A percentile compares a stretch with the other conserved stretches of the same genome.
Conservation (phyloP, 64 coral and sea anemone genomes). For the Stichodactyla mertensii region DNA sequence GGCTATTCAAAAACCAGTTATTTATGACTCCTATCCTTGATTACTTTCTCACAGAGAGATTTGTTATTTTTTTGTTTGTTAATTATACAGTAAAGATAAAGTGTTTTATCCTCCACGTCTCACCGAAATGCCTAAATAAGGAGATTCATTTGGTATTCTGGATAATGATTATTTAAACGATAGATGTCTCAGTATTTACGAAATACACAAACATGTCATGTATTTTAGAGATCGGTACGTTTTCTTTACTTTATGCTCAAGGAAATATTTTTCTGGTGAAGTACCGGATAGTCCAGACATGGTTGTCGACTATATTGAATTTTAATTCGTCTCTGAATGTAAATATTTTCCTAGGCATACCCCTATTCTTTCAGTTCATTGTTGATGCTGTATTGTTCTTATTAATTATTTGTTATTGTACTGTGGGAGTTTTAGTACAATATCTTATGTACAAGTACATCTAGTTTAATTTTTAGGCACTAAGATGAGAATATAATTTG, state of each 20-base stretch:
- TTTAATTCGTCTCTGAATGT: neutral
- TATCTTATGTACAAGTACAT: too few relatives aligned
- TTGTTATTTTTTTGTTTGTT: conserved; percentile 6
- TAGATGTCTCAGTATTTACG: neutral
- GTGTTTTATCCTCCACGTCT: neutral
- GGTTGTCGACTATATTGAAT: neutral
- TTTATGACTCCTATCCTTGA: neutral
- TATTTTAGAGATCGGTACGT: neutral
- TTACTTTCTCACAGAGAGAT: neutral
- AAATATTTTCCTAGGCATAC: neutral
- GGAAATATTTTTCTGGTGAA: neutral
- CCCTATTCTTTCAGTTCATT: neutral
- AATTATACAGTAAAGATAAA: neutral
- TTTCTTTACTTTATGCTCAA: neutral
- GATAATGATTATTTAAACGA: neutral
- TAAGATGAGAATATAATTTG: too few relatives aligned
- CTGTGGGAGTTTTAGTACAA: too few relatives aligned
- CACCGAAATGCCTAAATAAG: neutral
- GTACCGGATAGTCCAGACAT: neutral
- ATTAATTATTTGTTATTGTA: neutral
- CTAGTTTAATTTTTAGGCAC: too few relatives aligned
- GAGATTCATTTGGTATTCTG: neutral
- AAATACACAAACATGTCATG: neutral
- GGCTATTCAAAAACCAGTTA: neutral
- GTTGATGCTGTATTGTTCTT: neutral